Base-by-base conservation (phyloP, 37 sponge, comb jelly and placozoan genomes). In the Lycopodina hypogea region DNA sequence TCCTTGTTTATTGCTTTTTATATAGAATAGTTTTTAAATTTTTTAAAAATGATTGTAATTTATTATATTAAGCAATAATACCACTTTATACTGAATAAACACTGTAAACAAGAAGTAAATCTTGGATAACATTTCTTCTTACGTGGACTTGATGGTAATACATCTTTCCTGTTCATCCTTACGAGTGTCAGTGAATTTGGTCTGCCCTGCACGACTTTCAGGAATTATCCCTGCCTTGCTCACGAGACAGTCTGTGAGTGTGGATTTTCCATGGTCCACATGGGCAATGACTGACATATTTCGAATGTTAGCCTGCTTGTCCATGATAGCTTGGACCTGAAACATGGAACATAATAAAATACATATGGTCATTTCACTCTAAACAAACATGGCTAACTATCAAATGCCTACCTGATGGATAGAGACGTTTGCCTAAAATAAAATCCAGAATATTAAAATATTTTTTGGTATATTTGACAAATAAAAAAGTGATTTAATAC, bases 201-300 rank as follows among this genome's bases (percentile, higher is more conserved):
- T 89, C 55, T 95, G 94, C 50, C 99, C 99, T 0, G 99, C 96
- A 23, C 86, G 82, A 57, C 80, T 84, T 14, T 84, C 82, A 34
- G 99, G 94, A 56, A 96, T 98, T 86, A 98, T 98, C 64, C 96
- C 99, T 0, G 99, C 99, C 69, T 98, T 98, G 74, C 88, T 89
- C 76, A 96, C 99, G 42, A 98, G 85, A 32, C 96, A 91, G 71
- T 98, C 99, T 0, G 96, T 98, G 48, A 98, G 85, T 0, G 99
- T 98, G 17, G 96, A 96, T 72, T 98, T 98, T 60, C 99, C 99
- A 74, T 98, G 96, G 66, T 98, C 99, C 52, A 96, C 99, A 78
- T 98, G 99, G 18, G 99, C 99, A 21, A 98, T 98, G 6, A 98
- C 99, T 21, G 96, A 96, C 99, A 98, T 98, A 87, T 98, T 98